These are phyloP conservation scores for Drosophila subquinaria DNA, from an alignment of 2,888 invertebrate genomes.

Conservation along the genomic window DNA sequence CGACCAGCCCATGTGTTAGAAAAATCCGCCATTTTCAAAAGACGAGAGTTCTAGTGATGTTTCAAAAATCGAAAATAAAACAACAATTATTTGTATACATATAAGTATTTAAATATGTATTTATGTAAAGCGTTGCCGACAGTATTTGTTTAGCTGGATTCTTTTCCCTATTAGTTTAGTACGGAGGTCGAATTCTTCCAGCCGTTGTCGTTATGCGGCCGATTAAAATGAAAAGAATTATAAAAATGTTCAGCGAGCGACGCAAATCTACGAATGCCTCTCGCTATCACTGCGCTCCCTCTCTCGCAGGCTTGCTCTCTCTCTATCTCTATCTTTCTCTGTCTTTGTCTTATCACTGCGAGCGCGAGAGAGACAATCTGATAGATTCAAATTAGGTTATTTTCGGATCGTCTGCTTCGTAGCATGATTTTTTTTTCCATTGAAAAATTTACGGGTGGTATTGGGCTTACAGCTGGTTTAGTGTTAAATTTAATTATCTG, in stretches of 20 bases:
- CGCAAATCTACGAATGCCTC: conserved; percentile 39
- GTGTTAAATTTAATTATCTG: conserved; percentile 67
- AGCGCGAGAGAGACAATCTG: conserved; percentile 41
- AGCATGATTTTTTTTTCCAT: conserved; percentile 25
- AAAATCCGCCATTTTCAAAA: no score
- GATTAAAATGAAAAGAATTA: conserved; percentile 43
- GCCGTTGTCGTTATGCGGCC: conserved; percentile 51
- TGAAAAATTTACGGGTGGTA: no score
- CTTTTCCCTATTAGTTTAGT: background rate
- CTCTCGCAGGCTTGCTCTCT: conserved; percentile 5
- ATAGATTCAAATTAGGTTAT: conserved; percentile 48
- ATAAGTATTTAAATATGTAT: background rate
- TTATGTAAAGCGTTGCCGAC: conserved; percentile 4
- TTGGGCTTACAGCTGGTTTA: background rate
- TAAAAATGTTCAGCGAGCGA: conserved; percentile 24
- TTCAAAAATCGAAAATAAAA: conserved; percentile 12
- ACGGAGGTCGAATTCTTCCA: conserved; percentile 10
- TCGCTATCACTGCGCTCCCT: conserved; percentile 3
- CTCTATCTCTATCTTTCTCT: conserved; percentile 7
- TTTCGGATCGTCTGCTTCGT: conserved; percentile 55
- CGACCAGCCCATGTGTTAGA: no score
- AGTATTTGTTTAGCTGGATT: conserved; percentile 9
- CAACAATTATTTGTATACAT: background rate
- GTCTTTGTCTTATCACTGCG: conserved; percentile 51
- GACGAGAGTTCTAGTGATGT: no score